These are phyloP conservation scores for Theristicus caerulescens DNA, from an alignment of 2,113 vertebrate species.

Conservation along the genomic window DNA sequence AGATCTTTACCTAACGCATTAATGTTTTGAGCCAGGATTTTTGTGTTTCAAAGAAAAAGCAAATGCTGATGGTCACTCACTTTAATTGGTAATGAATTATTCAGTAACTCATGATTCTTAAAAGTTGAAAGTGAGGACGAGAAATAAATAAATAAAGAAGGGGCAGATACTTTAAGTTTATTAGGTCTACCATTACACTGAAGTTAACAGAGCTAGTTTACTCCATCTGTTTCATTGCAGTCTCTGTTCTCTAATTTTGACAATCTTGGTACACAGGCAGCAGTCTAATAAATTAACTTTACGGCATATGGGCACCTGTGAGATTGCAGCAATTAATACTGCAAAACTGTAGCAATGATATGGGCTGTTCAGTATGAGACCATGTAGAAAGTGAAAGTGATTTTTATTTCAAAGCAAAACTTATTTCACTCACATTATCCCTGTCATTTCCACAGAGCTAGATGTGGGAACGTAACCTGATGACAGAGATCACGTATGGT, in stretches of 20 bases:
- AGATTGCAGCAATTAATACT: not conserved
- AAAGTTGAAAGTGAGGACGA: slow-evolving; percentile 21
- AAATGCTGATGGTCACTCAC: not conserved
- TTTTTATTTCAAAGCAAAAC: not conserved
- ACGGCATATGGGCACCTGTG: not conserved
- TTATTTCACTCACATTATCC: not conserved
- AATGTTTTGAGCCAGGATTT: not conserved
- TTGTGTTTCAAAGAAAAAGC: not conserved
- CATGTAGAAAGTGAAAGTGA: not conserved
- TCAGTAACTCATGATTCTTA: not conserved
- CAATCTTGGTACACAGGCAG: not conserved
- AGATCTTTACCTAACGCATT: not conserved
- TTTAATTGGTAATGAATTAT: slow-evolving; percentile 34
- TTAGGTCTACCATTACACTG: slow-evolving; percentile 6
- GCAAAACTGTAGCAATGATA: not conserved
- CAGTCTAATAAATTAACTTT: not conserved
- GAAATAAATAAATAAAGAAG: slow-evolving; percentile 50
- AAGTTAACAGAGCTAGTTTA: not conserved
- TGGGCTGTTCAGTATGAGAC: not conserved
- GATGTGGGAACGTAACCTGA: not conserved
- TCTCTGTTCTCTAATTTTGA: not conserved
- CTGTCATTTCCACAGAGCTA: not conserved
- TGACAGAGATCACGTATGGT: rapidly evolving
- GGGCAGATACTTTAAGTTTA: not conserved
- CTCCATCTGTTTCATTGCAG: not conserved